Percentiles rank a stretch among this genome's conserved stretches.
phyloP scores from a whole-genome alignment of 2,888 invertebrate genomes.

The Eumacrocentrus americanus region DNA sequence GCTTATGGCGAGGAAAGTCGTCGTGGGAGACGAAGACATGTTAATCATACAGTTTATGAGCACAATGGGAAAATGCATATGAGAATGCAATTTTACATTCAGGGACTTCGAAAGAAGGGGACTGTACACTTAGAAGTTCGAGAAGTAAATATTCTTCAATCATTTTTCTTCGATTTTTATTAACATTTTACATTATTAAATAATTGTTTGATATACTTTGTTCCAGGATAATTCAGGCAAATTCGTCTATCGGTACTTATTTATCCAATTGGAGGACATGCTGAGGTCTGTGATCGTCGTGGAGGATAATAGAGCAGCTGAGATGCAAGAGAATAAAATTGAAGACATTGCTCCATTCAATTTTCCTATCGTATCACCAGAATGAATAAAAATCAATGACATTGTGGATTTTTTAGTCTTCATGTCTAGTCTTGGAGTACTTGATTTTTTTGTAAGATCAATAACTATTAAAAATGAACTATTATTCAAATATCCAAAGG shows the following conservation, averaged over 20 bases:
- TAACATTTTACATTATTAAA: slow-evolving; percentile 60
- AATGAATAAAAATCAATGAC: too few species aligned
- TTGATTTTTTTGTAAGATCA: too few species aligned
- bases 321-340: slow-evolving; percentile 50
- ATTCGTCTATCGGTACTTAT: slow-evolving; percentile 81
- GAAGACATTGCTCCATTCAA: slow-evolving; percentile 15
- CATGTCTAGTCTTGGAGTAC: too few species aligned
- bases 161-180: slow-evolving; percentile 22
- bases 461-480: too few species aligned
- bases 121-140: slow-evolving; percentile 87
- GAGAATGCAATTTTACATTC: slow-evolving; percentile 89
- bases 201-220: too few species aligned
- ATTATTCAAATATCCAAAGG: too few species aligned
- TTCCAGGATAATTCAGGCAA: slow-evolving; percentile 78
- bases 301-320: slow-evolving; percentile 72
- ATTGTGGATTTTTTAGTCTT: too few species aligned
- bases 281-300: slow-evolving; percentile 76
- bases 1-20: slow-evolving; percentile 87
- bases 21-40: slow-evolving; percentile 82
- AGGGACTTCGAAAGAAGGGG: slow-evolving; percentile 81
- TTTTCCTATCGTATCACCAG: slow-evolving; percentile 49
- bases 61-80: slow-evolving; percentile 79
- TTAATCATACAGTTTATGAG: slow-evolving; percentile 77
- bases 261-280: slow-evolving; percentile 83
- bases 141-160: slow-evolving; percentile 68